These are phyloP conservation scores for Takifugu ocellatus DNA, from an alignment of 2,797 vertebrate species.

Conservation along the genomic window DNA sequence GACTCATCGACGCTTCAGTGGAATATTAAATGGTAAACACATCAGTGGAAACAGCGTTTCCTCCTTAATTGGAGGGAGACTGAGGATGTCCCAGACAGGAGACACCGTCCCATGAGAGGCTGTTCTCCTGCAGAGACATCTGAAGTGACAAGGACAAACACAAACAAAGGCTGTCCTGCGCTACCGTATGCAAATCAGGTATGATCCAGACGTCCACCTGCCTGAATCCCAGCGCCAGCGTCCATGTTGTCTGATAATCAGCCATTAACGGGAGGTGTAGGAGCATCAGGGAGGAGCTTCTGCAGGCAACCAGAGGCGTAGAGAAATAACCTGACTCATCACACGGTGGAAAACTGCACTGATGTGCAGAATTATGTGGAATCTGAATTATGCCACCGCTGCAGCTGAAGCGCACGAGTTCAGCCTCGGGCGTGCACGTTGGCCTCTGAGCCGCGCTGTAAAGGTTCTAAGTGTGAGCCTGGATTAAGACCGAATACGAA, in stretches of 20 bases:
- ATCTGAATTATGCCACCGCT: background rate
- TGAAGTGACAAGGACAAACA: conserved; percentile 10
- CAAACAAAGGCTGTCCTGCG: background rate
- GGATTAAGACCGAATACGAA: no score
- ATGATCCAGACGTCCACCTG: no score
- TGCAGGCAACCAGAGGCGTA: conserved; percentile 5
- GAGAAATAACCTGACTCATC: conserved; percentile 12
- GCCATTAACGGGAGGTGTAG: conserved; percentile 48
- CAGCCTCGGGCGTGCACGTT: background rate
- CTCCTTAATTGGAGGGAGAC: conserved; percentile 18
- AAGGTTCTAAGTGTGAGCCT: no score
- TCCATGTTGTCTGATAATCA: conserved; percentile 52
- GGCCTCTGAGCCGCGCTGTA: background rate
- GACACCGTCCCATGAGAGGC: background rate
- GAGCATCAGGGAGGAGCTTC: conserved; percentile 15
- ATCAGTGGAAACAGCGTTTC: conserved; percentile 9
- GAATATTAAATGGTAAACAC: conserved; percentile 18
- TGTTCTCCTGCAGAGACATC: conserved; percentile 8
- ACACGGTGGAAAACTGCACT: conserved; percentile 4
- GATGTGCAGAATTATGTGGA: conserved; percentile 3
- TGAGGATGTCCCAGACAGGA: conserved; percentile 10
- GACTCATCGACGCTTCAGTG: conserved; percentile 23
- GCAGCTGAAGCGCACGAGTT: no score
- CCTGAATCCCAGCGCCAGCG: conserved; percentile 34
- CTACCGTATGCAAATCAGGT: no score